Evolutionary conservation across 2,888 invertebrate genomes (phyloP).

Genomic region (Drosophila siamana): DNA sequence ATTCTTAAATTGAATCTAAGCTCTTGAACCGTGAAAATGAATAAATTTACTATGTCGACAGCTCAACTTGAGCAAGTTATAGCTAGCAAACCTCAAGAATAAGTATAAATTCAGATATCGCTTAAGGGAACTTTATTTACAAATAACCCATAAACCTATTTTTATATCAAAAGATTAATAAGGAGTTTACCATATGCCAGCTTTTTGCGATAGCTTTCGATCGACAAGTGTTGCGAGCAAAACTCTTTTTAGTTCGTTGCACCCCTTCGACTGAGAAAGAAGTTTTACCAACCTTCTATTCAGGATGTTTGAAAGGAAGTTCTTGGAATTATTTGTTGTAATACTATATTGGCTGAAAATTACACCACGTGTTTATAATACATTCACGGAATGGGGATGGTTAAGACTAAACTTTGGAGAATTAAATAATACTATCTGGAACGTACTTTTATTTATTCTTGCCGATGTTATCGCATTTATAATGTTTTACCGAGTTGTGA

Average conservation of each 20-base stretch:
- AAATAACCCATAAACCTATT: neutral
- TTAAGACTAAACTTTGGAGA: conserved; percentile 6
- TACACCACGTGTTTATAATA: neutral
- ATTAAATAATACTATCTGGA: conserved; percentile 4
- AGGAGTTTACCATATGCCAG: neutral
- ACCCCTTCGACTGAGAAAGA: neutral
- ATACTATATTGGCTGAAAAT: conserved; percentile 23
- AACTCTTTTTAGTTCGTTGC: neutral
- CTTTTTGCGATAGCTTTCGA: neutral
- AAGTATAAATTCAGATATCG: neutral
- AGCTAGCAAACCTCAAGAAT: neutral
- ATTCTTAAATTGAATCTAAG: too few relatives aligned
- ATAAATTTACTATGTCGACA: too few relatives aligned
- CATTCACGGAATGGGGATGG: neutral
- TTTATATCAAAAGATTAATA: neutral
- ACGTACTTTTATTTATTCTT: conserved; percentile 20
- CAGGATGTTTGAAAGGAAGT: conserved; percentile 34
- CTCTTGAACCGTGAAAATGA: too few relatives aligned
- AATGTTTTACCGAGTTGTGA: conserved; percentile 11
- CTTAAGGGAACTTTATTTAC: neutral
- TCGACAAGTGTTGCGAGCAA: neutral
- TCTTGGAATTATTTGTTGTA: conserved; percentile 29
- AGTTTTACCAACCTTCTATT: neutral
- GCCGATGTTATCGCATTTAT: conserved; percentile 5
- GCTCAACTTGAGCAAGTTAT: too few relatives aligned